phyloP scores from a whole-genome alignment of 2,113 vertebrate species.

The Rhodinocichla rosea region DNA sequence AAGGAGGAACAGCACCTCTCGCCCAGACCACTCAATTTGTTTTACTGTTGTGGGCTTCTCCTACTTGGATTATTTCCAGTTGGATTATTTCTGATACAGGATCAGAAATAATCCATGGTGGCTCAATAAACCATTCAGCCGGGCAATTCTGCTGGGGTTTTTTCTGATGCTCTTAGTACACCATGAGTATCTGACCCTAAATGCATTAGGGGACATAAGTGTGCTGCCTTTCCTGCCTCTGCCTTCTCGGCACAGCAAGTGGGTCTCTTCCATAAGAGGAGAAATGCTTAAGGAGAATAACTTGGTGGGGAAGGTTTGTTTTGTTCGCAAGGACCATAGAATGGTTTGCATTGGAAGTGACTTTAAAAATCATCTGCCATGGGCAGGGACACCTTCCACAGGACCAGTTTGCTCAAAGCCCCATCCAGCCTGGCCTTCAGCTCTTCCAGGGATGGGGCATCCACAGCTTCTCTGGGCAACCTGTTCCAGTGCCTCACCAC shows the following conservation, averaged over 20 bases:
- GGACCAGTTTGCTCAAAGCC: not conserved
- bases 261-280: not conserved
- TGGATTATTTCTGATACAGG: not conserved
- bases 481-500: not conserved
- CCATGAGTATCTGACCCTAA: not conserved
- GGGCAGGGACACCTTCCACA: not conserved
- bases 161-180: not conserved
- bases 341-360: not conserved
- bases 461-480: not conserved
- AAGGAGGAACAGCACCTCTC: not conserved
- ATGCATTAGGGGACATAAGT: rapidly evolving
- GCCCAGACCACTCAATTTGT: not conserved
- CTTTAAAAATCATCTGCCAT: not conserved
- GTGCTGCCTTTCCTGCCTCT: not conserved
- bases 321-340: not conserved
- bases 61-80: not conserved
- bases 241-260: not conserved
- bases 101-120: not conserved
- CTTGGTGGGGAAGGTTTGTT: not conserved
- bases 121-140: not conserved
- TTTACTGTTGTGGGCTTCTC: not conserved
- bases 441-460: not conserved
- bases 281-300: not conserved
- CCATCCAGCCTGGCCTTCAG: rapidly evolving
- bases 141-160: not conserved